Evolutionary conservation across 2,797 vertebrate species (phyloP).

Genomic region (Rachycentron canadum): DNA sequence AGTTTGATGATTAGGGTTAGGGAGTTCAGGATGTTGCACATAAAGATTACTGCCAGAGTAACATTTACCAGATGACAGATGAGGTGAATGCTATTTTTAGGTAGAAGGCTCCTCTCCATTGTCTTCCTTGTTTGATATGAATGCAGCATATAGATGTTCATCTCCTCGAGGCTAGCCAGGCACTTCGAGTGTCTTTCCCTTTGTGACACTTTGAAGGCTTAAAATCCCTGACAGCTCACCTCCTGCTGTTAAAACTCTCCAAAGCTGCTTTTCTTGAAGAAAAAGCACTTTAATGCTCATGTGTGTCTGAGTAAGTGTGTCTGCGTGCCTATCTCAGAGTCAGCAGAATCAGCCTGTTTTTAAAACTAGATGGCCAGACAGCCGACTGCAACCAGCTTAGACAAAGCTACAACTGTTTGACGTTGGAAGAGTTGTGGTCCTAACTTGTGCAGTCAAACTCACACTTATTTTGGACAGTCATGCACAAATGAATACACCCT

Average conservation of each 20-base stretch:
- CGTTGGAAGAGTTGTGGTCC: slow-evolving; percentile 28
- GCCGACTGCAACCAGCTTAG: slow-evolving; percentile 20
- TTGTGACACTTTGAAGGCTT: slow-evolving; percentile 50
- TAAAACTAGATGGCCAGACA: slow-evolving; percentile 39
- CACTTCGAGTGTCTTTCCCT: slow-evolving; percentile 33
- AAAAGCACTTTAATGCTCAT: slow-evolving; percentile 57
- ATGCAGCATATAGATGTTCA: slow-evolving; percentile 43
- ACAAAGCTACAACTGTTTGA: slow-evolving; percentile 16
- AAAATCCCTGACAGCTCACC: slow-evolving; percentile 70
- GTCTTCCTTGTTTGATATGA: slow-evolving; percentile 29
- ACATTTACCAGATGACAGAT: slow-evolving; percentile 41
- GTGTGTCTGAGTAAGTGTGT: slow-evolving; percentile 42
- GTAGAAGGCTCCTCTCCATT: slow-evolving; percentile 24
- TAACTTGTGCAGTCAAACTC: slow-evolving; percentile 18
- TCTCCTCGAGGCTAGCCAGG: slow-evolving; percentile 38
- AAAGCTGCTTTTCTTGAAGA: slow-evolving; percentile 67
- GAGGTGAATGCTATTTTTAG: slow-evolving; percentile 25
- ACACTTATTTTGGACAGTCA: background rate
- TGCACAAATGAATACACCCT: background rate
- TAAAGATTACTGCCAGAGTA: background rate
- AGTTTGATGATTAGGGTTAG: background rate
- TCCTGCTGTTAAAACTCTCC: slow-evolving; percentile 64
- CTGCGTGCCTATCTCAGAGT: slow-evolving; percentile 39
- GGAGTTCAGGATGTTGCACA: slow-evolving; percentile 4
- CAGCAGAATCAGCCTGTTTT: slow-evolving; percentile 56